phyloP scores from a whole-genome alignment of 2,797 vertebrate genomes.

The Threskiornis aethiopicus region DNA sequence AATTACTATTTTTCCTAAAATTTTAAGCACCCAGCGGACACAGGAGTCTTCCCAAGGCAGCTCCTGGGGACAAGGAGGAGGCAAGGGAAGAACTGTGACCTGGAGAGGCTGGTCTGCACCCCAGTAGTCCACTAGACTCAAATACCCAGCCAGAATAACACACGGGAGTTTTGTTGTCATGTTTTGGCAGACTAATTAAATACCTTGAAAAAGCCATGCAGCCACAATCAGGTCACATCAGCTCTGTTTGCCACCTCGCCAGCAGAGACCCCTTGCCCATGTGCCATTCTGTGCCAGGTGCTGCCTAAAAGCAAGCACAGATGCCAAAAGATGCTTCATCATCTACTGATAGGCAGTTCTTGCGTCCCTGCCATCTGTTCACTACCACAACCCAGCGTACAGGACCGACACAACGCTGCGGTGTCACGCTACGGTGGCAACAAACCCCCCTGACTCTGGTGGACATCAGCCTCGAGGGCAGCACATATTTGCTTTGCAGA shows the following conservation, averaged over 20 bases:
- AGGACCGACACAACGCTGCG: not conserved
- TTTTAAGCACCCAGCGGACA: not conserved
- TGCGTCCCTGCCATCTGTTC: not conserved
- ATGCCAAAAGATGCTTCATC: not conserved
- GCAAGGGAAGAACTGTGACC: not conserved
- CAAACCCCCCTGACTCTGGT: not conserved
- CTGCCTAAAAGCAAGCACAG: not conserved
- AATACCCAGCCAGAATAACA: not conserved
- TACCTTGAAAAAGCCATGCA: not conserved
- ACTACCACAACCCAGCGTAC: not conserved
- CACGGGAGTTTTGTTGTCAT: not conserved
- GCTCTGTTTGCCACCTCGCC: not conserved
- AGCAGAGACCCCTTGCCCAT: not conserved
- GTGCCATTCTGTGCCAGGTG: not conserved
- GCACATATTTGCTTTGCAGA: not conserved
- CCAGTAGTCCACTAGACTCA: not conserved
- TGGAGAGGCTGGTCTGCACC: not conserved
- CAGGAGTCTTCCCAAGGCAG: not conserved
- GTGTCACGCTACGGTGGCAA: not conserved
- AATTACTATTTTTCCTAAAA: not conserved
- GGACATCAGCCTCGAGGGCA: not conserved
- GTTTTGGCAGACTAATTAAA: not conserved
- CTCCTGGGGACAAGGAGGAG: not conserved
- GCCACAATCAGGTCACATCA: not conserved
- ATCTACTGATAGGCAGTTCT: not conserved